These are phyloP conservation scores for Pyralis farinalis DNA, from an alignment of 2,888 invertebrate species.

Conservation along the genomic window DNA sequence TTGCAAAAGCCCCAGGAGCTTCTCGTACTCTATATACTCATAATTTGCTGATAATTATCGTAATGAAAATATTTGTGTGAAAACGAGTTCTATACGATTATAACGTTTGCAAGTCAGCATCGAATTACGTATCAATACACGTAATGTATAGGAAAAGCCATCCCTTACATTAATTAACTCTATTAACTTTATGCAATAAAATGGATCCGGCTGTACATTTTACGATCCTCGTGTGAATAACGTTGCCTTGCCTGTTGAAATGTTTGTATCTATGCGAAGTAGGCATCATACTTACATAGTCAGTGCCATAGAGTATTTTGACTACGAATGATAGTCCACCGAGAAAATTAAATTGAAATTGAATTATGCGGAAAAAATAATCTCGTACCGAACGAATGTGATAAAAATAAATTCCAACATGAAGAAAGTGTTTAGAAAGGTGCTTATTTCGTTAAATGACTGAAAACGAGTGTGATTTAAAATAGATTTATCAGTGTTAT, in stretches of 20 bases:
- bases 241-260: slow-evolving; percentile 50
- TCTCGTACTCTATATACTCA: too few species aligned
- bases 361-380: neutral
- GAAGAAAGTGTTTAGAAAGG: slow-evolving; percentile 28
- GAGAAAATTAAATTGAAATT: neutral
- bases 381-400: neutral
- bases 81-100: too few species aligned
- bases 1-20: too few species aligned
- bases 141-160: slow-evolving; percentile 8
- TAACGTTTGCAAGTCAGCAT: too few species aligned
- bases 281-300: slow-evolving; percentile 42
- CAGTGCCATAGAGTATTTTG: slow-evolving; percentile 50
- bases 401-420: neutral
- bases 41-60: too few species aligned
- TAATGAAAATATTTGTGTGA: too few species aligned
- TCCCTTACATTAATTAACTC: slow-evolving; percentile 7
- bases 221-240: slow-evolving; percentile 59
- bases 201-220: slow-evolving; percentile 58
- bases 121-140: neutral
- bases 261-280: slow-evolving; percentile 46
- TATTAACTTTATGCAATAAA: slow-evolving; percentile 28
- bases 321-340: neutral
- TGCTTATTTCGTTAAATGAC: slow-evolving; percentile 9
- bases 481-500: slow-evolving; percentile 8
- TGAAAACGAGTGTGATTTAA: neutral